Percentiles rank a stretch among this genome's conserved stretches.
These are phyloP conservation scores for Sandelia bainsii DNA, from an alignment of 2,797 vertebrate species.

Conservation along the genomic window DNA sequence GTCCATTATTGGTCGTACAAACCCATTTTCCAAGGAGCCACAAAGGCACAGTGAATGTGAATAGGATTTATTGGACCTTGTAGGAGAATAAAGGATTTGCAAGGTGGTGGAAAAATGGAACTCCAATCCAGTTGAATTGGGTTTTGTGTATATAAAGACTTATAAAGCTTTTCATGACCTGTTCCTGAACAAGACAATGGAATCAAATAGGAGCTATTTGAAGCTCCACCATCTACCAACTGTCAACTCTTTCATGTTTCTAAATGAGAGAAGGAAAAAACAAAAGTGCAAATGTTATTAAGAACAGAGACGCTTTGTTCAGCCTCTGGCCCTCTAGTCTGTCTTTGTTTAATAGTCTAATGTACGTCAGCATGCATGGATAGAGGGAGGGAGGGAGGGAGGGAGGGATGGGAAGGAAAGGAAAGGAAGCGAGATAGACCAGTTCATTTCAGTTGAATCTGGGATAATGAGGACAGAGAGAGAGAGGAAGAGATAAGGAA, in stretches of 20 bases:
- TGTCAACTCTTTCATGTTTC: constrained; percentile 66
- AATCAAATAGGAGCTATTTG: constrained; percentile 65
- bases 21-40: constrained; percentile 51
- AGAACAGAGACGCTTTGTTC: constrained; percentile 59
- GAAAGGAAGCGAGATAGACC: constrained; percentile 51
- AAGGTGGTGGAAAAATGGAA: constrained; percentile 39
- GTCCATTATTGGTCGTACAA: constrained; percentile 36
- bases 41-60: constrained; percentile 34
- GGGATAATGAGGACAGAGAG: constrained; percentile 62
- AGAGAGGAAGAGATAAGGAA: constrained; percentile 61
- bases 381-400: constrained; percentile 19
- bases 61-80: constrained; percentile 31
- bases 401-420: constrained; percentile 20
- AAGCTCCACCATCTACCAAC: constrained; percentile 56
- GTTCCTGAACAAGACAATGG: constrained; percentile 55
- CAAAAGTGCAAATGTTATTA: constrained; percentile 54
- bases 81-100: constrained; percentile 38
- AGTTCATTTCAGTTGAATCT: constrained; percentile 62
- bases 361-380: constrained; percentile 51
- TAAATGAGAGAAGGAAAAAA: constrained; percentile 56
- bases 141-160: constrained; percentile 52
- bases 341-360: constrained; percentile 57
- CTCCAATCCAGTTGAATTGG: constrained; percentile 55
- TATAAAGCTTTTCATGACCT: constrained; percentile 52
- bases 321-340: constrained; percentile 20